A percentile compares a stretch with the other conserved stretches of the same genome.
phyloP scores from a whole-genome alignment of 1,140 invertebrate species.

The Scaptomyza pallida region DNA sequence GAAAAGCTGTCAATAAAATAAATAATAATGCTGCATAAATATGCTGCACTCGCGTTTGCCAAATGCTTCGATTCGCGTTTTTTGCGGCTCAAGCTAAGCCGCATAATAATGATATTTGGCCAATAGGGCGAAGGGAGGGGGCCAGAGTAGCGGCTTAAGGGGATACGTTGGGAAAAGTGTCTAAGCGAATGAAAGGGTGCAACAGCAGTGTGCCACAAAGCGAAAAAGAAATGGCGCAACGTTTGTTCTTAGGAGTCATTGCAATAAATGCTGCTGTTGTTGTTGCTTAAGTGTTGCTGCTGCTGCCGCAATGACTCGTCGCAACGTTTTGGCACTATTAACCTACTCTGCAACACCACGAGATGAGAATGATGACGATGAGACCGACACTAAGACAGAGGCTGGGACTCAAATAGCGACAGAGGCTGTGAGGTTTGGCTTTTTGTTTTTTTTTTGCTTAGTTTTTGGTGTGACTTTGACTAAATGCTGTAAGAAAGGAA shows the following conservation, averaged over 20 bases:
- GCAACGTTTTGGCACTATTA: slow-evolving; percentile 81
- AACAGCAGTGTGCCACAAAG: slow-evolving; percentile 57
- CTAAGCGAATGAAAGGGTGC: slow-evolving; percentile 71
- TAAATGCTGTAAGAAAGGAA: slow-evolving; percentile 65
- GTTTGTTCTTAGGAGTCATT: slow-evolving; percentile 69
- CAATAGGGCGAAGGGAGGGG: slow-evolving; percentile 6
- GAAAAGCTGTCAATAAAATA: slow-evolving; percentile 78
- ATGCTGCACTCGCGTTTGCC: slow-evolving; percentile 52
- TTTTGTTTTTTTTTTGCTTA: slow-evolving; percentile 1
- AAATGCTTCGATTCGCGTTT: slow-evolving; percentile 20
- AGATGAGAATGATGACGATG: slow-evolving; percentile 68
- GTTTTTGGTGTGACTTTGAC: slow-evolving; percentile 58
- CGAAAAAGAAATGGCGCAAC: slow-evolving; percentile 75
- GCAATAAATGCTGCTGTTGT: slow-evolving; percentile 58
- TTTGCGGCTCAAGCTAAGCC: slow-evolving; percentile 32
- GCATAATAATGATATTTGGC: slow-evolving; percentile 78
- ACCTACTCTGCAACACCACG: slow-evolving; percentile 75
- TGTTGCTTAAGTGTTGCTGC: slow-evolving; percentile 43
- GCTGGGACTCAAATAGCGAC: not conserved
- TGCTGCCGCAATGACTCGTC: slow-evolving; percentile 47
- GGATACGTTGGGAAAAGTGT: slow-evolving; percentile 18
- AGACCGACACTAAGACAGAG: not conserved
- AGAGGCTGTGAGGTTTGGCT: slow-evolving; percentile 8
- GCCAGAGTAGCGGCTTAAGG: too few relatives aligned
- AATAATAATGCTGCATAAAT: slow-evolving; percentile 81